Percentiles rank a stretch among this genome's conserved stretches.
Evolutionary conservation across 2,797 vertebrate genomes (phyloP).

Genomic region (Phataginus tricuspis): DNA sequence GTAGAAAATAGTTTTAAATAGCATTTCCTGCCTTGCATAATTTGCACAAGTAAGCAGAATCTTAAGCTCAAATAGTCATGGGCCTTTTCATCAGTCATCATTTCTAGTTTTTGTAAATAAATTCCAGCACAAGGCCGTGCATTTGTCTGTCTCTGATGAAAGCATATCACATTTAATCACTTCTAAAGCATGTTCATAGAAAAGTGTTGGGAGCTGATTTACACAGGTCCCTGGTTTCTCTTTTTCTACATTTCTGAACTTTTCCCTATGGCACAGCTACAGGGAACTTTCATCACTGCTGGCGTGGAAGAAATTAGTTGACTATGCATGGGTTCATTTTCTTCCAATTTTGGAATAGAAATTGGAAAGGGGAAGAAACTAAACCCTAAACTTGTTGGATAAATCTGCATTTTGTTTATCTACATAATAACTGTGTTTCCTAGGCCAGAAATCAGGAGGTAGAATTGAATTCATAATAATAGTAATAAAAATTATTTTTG

Average conservation of each 20-base stretch:
- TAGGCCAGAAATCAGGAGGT: background rate
- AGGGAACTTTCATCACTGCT: background rate
- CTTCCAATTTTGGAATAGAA: background rate
- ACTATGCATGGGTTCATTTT: background rate
- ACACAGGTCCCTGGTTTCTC: background rate
- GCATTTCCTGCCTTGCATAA: constrained; percentile 33
- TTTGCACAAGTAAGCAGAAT: background rate
- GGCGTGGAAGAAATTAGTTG: background rate
- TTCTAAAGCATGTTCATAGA: background rate
- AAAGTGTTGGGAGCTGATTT: background rate
- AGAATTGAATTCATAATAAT: background rate
- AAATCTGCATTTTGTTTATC: background rate
- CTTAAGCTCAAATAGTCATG: background rate
- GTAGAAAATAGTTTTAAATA: constrained; percentile 46
- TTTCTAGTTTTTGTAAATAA: background rate
- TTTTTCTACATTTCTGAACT: background rate
- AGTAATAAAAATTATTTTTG: background rate
- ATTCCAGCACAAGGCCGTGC: background rate
- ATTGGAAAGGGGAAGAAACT: background rate
- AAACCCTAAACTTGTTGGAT: background rate
- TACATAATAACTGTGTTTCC: background rate
- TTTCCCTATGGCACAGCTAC: background rate
- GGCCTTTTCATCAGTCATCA: background rate
- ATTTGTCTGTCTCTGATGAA: background rate
- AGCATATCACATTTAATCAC: background rate